Conservation (phyloP, 2,113 vertebrate species). For the Caloenas nicobarica region DNA sequence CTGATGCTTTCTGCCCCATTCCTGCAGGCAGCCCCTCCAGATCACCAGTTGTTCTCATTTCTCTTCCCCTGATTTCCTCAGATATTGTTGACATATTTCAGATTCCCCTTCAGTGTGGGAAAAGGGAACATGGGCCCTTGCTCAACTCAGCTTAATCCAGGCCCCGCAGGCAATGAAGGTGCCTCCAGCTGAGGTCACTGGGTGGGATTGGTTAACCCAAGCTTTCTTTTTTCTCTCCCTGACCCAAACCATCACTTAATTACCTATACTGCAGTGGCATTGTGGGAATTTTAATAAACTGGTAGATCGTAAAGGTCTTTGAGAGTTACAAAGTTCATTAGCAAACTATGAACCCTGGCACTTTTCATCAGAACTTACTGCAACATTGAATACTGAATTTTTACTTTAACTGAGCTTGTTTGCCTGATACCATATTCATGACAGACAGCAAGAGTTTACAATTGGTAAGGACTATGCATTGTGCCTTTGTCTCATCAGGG, state of each 20-base stretch:
- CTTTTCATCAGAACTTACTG: neutral
- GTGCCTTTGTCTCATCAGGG: neutral
- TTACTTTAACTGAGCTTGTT: neutral
- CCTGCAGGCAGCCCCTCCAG: neutral
- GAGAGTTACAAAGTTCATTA: neutral
- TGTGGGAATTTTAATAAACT: neutral
- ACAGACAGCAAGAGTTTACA: neutral
- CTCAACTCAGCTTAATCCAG: constrained; percentile 42
- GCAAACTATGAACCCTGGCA: neutral
- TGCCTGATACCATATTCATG: neutral
- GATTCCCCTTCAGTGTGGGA: constrained; percentile 56
- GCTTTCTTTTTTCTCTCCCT: neutral
- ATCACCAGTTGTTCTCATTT: neutral
- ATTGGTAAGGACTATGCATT: neutral
- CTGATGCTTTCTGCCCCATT: rapidly evolving
- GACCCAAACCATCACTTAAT: neutral
- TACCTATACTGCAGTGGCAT: neutral
- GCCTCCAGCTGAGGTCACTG: constrained; percentile 3
- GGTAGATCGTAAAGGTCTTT: neutral
- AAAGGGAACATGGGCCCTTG: constrained; percentile 6
- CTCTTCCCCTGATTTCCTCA: neutral
- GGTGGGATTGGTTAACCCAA: neutral
- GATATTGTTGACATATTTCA: constrained; percentile 61
- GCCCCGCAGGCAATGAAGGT: constrained; percentile 36
- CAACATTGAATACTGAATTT: neutral